Conservation (phyloP, 2,888 invertebrate genomes). For the Brachyopa scutellaris region DNA sequence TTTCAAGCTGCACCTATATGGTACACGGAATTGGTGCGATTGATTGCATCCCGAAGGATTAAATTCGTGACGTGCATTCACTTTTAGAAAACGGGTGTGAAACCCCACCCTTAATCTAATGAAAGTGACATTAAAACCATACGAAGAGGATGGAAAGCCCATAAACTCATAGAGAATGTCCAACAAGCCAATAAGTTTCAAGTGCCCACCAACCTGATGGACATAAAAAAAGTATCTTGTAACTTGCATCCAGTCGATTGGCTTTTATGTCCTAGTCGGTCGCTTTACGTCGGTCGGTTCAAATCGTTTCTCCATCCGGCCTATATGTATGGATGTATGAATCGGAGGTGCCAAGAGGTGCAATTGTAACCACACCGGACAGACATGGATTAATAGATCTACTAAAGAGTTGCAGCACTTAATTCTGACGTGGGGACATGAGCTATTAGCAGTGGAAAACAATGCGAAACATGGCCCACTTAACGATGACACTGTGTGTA, state of each 20-base stretch:
- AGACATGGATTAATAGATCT: constrained; percentile 47
- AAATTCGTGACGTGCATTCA: constrained; percentile 43
- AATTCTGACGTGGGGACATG: background rate
- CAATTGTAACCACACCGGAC: constrained; percentile 31
- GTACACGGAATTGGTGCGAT: constrained; percentile 11
- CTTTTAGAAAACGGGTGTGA: constrained; percentile 12
- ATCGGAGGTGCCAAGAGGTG: constrained; percentile 48
- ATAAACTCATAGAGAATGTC: constrained; percentile 57
- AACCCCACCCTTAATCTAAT: constrained; percentile 32
- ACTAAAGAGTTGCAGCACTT: constrained; percentile 37
- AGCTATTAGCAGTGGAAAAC: constrained; percentile 1
- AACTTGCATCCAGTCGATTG: constrained; percentile 55
- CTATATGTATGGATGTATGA: background rate
- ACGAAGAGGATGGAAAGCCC: background rate
- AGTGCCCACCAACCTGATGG: constrained; percentile 1
- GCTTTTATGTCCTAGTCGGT: constrained; percentile 41
- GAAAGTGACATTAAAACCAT: constrained; percentile 14
- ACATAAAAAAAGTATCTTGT: constrained; percentile 40
- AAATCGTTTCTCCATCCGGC: too few relatives aligned
- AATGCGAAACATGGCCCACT: background rate
- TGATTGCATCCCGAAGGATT: constrained; percentile 20
- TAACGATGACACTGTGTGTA: too few relatives aligned
- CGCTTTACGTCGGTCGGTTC: too few relatives aligned
- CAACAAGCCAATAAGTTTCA: constrained; percentile 42
- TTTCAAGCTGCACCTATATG: constrained; percentile 16